Conservation (phyloP, 1,140 invertebrate species). For the Solenopsis invicta region DNA sequence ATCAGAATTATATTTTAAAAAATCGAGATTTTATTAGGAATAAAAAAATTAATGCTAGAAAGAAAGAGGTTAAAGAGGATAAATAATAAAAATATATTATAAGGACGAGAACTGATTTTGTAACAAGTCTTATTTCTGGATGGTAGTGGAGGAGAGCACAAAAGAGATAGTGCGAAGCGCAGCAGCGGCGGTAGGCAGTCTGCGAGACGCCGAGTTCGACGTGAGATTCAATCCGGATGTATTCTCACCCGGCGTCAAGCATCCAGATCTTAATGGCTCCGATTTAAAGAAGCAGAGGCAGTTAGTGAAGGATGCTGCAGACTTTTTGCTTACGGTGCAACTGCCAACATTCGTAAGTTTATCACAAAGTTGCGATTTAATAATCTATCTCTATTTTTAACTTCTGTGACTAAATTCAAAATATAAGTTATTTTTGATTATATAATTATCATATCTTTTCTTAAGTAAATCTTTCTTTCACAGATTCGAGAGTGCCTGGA, state of each 20-base stretch:
- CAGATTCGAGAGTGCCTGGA: constrained; percentile 97
- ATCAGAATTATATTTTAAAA: background rate
- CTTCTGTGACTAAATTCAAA: background rate
- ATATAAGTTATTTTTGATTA: background rate
- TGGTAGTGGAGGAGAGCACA: constrained; percentile 93
- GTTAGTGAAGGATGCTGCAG: constrained; percentile 97
- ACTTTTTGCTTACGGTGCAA: constrained; percentile 97
- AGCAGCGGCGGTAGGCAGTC: constrained; percentile 95
- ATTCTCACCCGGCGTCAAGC: constrained; percentile 96
- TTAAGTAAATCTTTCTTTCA: constrained; percentile 79
- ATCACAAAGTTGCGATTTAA: background rate
- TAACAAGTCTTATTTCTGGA: constrained; percentile 9
- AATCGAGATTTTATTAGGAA: background rate
- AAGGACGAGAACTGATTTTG: background rate
- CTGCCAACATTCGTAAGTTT: constrained; percentile 96
- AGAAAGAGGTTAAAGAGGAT: background rate
- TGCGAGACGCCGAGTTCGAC: constrained; percentile 98
- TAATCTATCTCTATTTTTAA: background rate
- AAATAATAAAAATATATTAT: background rate
- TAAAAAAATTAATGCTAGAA: background rate
- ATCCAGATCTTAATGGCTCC: constrained; percentile 91
- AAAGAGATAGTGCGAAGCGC: constrained; percentile 96
- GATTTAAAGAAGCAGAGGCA: constrained; percentile 94
- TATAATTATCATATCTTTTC: constrained; percentile 8
- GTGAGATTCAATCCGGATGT: constrained; percentile 99